Base-by-base conservation (phyloP, 2,797 vertebrate species). In the Myoxocephalus aenaeus region DNA sequence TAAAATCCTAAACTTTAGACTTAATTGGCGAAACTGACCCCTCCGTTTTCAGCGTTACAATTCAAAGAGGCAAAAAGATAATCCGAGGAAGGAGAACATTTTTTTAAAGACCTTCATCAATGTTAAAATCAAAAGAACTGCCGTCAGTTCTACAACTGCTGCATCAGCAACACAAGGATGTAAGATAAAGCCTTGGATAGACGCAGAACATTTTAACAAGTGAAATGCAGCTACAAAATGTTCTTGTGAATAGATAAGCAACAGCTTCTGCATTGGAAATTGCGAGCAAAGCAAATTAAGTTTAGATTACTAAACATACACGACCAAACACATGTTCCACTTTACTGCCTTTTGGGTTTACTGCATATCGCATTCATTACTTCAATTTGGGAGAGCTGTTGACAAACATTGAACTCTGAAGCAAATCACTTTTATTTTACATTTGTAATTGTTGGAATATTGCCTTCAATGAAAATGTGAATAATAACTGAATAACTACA, bases 71-170 rank as follows among this genome's bases (percentile, higher is more conserved):
- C 18, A 77, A 61, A 65, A 71, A 71, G 48, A 46, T 36, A 5
- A 75, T 66, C 54, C 18, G 51, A 61, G 54, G 53, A 34, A 62
- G 40, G 27, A 71, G 48, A n/a, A n/a, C 32, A 34, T 34, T 34
- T 4, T 36, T 57, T n/a, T 13, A 66, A 17, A 51, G 22, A 63
- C 11, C 9, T 42, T 56, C 20, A 61, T 1, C 58, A 40, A 62
- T 62, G 29, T 69, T 65, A 38, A 38, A 69, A 66, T 73, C 61
- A 70, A 76, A 82, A 79, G 73, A 64, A 25, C 73, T 53, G 38
- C 61, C 27, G 20, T 50, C 59, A 25, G 40, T 36, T 14, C 11
- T 42, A 7, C 12, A 53, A 12, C 17, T 53, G 72, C 79, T 58
- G 72, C 22, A 57, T 70, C 68, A 78, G 72, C 75, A 65, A n/a